Evolutionary conservation across 1,140 invertebrate genomes (phyloP), one percentile per base, ranked within the genome.

Genomic region (Zelostemma sp.): DNA sequence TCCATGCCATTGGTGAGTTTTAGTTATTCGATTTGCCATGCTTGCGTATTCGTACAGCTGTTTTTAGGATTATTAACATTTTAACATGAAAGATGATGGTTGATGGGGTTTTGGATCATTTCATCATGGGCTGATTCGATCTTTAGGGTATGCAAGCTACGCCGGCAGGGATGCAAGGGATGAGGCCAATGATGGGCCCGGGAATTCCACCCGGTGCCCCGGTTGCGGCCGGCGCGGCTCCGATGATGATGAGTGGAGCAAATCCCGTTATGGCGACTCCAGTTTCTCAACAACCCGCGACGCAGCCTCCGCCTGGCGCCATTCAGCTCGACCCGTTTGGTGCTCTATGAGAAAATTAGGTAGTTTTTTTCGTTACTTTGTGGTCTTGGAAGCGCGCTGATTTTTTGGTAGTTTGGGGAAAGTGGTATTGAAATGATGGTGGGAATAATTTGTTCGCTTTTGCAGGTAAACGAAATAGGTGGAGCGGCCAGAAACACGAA

Each of bases 321-420:
- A 78, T 84, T 43, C 83, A 83, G 59, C 80, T 85, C 49, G 84
- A 85, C 74, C 84, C 84, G 15, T 85, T 85, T 59, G 84, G 83
- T 77, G 83, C 83, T 70, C 82, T 85, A 68, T 85, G 82, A 84
- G 79, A 70, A 66, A 68, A 74, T 72, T 83, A 83, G 81, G 81
- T 82, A 82, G 3, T 25, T 25, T 25, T 25, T 25, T 25, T n/a
- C n/a, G n/a, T n/a, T n/a, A n/a, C n/a, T n/a, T n/a, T n/a, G n/a
- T n/a, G n/a, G n/a, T n/a, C n/a, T n/a, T n/a, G n/a, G n/a, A n/a
- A n/a, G n/a, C n/a, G n/a, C n/a, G n/a, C n/a, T n/a, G n/a, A n/a
- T n/a, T n/a, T n/a, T n/a, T n/a, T n/a, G n/a, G n/a, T n/a, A n/a
- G n/a, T n/a, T n/a, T n/a, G n/a, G n/a, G n/a, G n/a, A n/a, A n/a